Conservation (phyloP, 2,888 invertebrate species). For the Ecdyonurus torrentis region DNA sequence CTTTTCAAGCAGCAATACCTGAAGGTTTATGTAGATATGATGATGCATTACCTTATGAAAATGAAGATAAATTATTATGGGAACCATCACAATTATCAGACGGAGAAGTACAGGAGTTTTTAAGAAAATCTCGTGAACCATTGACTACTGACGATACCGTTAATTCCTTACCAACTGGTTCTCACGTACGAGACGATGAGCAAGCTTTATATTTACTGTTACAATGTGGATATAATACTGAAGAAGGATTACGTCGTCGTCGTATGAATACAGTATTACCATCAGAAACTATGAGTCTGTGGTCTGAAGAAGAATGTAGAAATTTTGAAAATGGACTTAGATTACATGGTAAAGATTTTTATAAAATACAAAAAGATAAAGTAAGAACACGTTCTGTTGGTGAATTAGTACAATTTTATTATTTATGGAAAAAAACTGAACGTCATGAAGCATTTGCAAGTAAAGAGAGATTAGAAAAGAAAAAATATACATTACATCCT, state of each 20-base stretch:
- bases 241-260: conserved; percentile 72
- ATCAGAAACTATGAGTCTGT: conserved; percentile 63
- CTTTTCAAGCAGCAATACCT: conserved; percentile 87
- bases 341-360: conserved; percentile 91
- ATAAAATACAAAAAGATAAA: conserved; percentile 83
- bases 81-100: conserved; percentile 63
- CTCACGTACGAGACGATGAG: conserved; percentile 70
- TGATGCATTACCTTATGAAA: conserved; percentile 86
- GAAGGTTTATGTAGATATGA: conserved; percentile 84
- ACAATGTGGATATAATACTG: conserved; percentile 90
- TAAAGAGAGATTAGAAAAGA: conserved; percentile 76
- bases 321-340: conserved; percentile 93
- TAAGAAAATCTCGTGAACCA: conserved; percentile 35
- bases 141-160: conserved; percentile 28
- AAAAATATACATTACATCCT: conserved; percentile 80
- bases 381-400: conserved; percentile 86
- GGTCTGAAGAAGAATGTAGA: conserved; percentile 95
- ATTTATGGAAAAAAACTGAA: conserved; percentile 93
- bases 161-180: conserved; percentile 48
- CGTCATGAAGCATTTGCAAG: conserved; percentile 81
- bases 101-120: conserved; percentile 60
- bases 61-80: conserved; percentile 90
- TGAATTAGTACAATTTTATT: conserved; percentile 84
- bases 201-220: conserved; percentile 78
- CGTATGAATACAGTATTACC: conserved; percentile 52